phyloP scores from a whole-genome alignment of 2,113 vertebrate genomes.

The Tragulus kanchil region DNA sequence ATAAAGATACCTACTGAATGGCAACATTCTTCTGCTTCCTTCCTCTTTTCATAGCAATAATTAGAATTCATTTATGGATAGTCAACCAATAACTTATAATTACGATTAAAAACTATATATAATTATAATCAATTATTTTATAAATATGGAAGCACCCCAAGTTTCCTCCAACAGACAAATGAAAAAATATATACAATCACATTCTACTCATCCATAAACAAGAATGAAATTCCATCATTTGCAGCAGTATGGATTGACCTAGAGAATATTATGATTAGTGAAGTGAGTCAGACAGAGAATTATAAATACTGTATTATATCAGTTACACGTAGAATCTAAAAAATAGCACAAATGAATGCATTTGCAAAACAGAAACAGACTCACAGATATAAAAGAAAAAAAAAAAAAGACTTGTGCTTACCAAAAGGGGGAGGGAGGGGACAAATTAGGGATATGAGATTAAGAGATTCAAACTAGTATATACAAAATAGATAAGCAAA shows the following conservation, averaged over 20 bases:
- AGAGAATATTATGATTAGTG: background rate
- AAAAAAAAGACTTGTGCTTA: background rate
- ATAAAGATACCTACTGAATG: constrained; percentile 45
- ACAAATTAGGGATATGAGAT: background rate
- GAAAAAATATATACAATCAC: background rate
- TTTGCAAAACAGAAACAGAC: background rate
- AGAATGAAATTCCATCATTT: background rate
- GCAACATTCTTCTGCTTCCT: constrained; percentile 54
- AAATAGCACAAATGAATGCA: background rate
- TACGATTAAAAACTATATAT: constrained; percentile 47
- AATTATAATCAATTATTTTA: background rate
- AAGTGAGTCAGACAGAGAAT: background rate
- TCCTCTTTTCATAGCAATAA: constrained; percentile 60
- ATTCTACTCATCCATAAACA: background rate
- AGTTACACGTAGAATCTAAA: background rate
- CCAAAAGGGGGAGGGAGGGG: background rate
- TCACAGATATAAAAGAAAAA: background rate
- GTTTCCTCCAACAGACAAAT: background rate
- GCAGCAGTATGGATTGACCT: background rate
- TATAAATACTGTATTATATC: background rate
- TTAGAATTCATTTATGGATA: constrained; percentile 71
- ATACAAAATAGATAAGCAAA: background rate
- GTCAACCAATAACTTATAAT: constrained; percentile 67
- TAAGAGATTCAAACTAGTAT: background rate
- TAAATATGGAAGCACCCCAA: background rate